Conservation (phyloP, 2,797 vertebrate species). For the Mormyrus proboscirostris region DNA sequence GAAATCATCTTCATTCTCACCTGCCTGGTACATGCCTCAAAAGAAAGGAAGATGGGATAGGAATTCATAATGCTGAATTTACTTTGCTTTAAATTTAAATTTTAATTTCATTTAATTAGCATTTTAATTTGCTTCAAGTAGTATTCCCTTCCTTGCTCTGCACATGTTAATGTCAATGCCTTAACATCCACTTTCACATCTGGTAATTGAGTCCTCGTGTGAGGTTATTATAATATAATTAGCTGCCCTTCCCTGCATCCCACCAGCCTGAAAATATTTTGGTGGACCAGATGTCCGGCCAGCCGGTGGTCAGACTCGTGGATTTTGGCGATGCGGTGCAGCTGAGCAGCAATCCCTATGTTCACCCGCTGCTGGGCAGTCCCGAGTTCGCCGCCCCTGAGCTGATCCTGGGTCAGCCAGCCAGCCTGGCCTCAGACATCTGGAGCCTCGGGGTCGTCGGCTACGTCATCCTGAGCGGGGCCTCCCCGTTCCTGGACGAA, state of each 20-base stretch:
- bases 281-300: slow-evolving; percentile 77
- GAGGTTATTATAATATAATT: neutral
- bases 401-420: slow-evolving; percentile 88
- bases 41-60: neutral
- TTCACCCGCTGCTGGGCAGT: slow-evolving; percentile 89
- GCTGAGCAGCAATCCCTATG: slow-evolving; percentile 80
- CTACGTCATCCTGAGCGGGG: slow-evolving; percentile 93
- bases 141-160: neutral
- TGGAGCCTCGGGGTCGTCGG: slow-evolving; percentile 96
- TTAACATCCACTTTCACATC: neutral
- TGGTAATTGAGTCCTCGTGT: neutral
- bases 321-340: slow-evolving; percentile 93
- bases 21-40: neutral
- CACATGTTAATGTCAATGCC: neutral
- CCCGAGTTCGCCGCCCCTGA: slow-evolving; percentile 95
- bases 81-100: neutral
- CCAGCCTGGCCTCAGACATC: slow-evolving; percentile 84
- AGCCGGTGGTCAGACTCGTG: slow-evolving; percentile 80
- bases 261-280: slow-evolving; percentile 93
- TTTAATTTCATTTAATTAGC: neutral
- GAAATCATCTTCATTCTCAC: neutral
- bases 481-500: slow-evolving; percentile 96
- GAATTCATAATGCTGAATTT: neutral
- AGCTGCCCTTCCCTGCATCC: neutral
- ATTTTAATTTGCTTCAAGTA: neutral